Evolutionary conservation across 2,888 invertebrate genomes (phyloP), one percentile per base, ranked within the genome.

Genomic region (Erebia palarica): DNA sequence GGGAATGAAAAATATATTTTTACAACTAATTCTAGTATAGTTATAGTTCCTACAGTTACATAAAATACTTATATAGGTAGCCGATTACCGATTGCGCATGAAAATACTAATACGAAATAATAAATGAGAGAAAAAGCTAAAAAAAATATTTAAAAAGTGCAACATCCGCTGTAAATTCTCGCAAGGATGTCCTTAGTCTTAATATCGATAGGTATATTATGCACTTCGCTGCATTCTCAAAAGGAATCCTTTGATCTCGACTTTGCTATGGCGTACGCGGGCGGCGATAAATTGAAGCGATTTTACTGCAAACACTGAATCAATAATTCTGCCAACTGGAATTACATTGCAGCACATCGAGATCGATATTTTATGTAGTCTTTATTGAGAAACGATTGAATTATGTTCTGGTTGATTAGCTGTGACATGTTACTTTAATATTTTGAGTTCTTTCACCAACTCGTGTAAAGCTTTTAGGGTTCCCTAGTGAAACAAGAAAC

Each of bases 321-420:
- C 78, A 78, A 84, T 87, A 87, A 83, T 81, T 85, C 81, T 81
- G 84, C 79, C 80, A 81, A 76, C 78, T 71, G 78, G 79, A 82
- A 71, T 82, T 82, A 82, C 73, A 68, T 69, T 65, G 73, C 60
- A 67, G 70, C 70, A 71, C 79, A 80, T 79, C 75, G 76, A 81
- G 78, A 80, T 78, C 21, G 73, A 74, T 76, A 79, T 82, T 84
- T 80, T 85, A 76, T 75, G 74, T 64, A 63, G 71, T 72, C 74
- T 77, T 79, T 77, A 79, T 78, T 73, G 74, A 53, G 69, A 73
- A 69, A 75, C 75, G 74, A 78, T 78, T 78, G 77, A 77, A 74
- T 77, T 77, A 77, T 72, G 71, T 66, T 68, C 65, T 63, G 55
- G 70, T 71, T 73, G 73, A 75, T 58, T 64, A 66, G 69, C 68